phyloP scores from a whole-genome alignment of 2,113 vertebrate genomes.

The Pluvialis apricaria region DNA sequence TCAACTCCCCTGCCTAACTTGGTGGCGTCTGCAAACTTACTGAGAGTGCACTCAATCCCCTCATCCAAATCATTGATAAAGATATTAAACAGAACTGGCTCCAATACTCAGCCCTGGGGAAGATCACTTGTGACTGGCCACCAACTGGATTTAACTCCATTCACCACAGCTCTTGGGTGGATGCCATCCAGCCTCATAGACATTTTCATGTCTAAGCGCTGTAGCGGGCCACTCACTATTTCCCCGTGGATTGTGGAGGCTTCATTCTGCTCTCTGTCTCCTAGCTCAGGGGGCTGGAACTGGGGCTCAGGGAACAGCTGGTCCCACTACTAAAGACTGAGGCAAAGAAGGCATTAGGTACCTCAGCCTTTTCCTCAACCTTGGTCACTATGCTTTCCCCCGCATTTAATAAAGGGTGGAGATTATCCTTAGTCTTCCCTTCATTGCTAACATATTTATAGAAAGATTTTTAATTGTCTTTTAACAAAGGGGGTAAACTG shows the following conservation, averaged over 20 bases:
- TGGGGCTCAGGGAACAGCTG: too few species aligned
- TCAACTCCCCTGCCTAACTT: background rate
- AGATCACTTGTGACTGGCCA: background rate
- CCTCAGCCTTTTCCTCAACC: background rate
- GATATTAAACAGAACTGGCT: background rate
- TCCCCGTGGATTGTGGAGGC: too few species aligned
- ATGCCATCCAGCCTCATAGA: too few species aligned
- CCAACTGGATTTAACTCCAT: background rate
- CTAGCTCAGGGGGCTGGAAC: too few species aligned
- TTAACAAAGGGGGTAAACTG: background rate
- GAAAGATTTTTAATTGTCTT: background rate
- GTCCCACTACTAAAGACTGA: too few species aligned
- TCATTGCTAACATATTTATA: background rate
- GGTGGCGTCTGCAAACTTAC: background rate
- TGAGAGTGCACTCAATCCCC: background rate
- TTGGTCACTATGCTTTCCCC: background rate
- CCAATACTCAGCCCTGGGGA: background rate
- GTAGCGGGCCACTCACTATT: too few species aligned
- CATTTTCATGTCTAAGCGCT: too few species aligned
- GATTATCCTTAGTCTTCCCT: background rate
- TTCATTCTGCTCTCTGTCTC: too few species aligned
- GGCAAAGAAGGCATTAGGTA: too few species aligned
- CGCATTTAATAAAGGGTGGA: too few species aligned
- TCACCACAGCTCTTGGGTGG: background rate
- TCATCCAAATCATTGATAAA: background rate